Evolutionary conservation across 2,797 vertebrate genomes (phyloP), one percentile per base, ranked within the genome.

Genomic region (Gambelia wislizenii): DNA sequence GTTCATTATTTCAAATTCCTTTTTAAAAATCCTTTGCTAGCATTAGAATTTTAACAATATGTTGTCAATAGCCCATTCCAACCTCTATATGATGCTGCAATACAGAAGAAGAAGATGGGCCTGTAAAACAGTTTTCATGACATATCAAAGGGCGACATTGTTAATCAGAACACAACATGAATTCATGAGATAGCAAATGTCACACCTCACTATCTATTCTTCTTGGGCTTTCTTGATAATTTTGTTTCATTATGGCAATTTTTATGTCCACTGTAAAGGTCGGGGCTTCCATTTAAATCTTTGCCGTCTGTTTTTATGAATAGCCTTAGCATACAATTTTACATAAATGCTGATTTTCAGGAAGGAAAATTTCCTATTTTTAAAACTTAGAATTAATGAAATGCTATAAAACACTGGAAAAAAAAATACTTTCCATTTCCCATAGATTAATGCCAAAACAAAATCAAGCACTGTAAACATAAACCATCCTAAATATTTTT

Each of bases 221-320:
- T 0, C 84, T 49, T 67, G 79, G 42, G 2, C 14, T 85, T 83
- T 83, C 72, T 64, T 49, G 64, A 90, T 82, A 87, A 91, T 90
- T 91, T 95, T 2, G 69, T 91, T 92, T 91, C 1, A 88, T 91
- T 92, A 78, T 42, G 4, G 0, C 83, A 67, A 30, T 1, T 87
- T 93, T 93, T 89, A 92, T 90, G 72, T 42, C 27, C 76, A 22
- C 69, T 84, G 82, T 93, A 92, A 93, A 94, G 83, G 91, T 94
- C 93, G 93, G 87, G 82, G 25, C 7, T 14, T 81, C 44, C 78
- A 90, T 90, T 94, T 90, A 75, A 88, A 7, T 20, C 69, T 94
- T 93, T 69, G 84, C 25, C 13, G 14, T 84, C 39, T 74, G 83
- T 91, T 27, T 92, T 94, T 94, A 94, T 94, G 92, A 91, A 95